Conservation (phyloP, 1,140 invertebrate genomes). For the Orchesella cincta region DNA sequence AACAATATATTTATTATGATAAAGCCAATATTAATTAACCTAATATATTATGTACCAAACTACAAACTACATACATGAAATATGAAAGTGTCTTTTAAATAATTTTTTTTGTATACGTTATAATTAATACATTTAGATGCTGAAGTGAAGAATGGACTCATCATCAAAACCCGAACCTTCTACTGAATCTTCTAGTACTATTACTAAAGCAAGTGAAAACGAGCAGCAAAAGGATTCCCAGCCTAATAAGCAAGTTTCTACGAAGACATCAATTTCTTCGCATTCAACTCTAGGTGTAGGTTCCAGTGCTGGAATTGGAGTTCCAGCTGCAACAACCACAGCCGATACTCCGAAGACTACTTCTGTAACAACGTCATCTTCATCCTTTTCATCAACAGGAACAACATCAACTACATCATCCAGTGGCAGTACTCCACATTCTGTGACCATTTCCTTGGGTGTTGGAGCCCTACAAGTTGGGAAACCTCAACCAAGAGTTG, state of each 20-base stretch:
- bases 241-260: background rate
- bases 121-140: background rate
- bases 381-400: too few species aligned
- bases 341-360: background rate
- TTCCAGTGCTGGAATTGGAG: background rate
- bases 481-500: background rate
- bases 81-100: background rate
- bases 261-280: background rate
- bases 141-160: slow-evolving; percentile 28
- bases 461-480: background rate
- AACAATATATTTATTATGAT: background rate
- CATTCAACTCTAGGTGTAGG: background rate
- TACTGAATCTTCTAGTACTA: slow-evolving; percentile 6
- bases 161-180: slow-evolving; percentile 25
- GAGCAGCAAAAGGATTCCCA: background rate
- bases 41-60: background rate
- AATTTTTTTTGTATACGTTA: background rate
- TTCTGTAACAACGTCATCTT: background rate
- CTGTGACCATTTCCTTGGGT: background rate
- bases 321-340: background rate
- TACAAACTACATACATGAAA: background rate
- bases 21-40: background rate
- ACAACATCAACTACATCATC: background rate
- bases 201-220: background rate
- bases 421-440: background rate